Conservation (phyloP, 2,888 invertebrate genomes). For the Ellobium chinense region DNA sequence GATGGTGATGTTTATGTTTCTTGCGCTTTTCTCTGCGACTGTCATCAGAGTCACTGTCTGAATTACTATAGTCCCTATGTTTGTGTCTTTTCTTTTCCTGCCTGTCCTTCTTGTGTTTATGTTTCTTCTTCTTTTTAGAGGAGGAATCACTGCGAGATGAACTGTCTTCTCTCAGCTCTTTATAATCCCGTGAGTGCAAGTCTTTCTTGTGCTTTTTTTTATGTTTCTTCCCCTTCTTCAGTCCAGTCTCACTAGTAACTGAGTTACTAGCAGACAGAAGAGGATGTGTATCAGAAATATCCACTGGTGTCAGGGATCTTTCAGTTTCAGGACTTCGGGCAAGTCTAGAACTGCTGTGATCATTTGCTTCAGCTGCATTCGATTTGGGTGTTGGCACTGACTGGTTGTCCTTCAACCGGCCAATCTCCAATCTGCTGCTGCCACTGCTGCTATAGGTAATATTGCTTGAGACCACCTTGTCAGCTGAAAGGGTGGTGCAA, state of each 20-base stretch:
- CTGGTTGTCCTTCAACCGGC: neutral
- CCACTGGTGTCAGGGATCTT: slow-evolving; percentile 58
- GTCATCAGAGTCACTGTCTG: slow-evolving; percentile 41
- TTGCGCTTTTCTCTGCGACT: slow-evolving; percentile 9
- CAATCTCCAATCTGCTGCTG: no score
- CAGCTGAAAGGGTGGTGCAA: no score
- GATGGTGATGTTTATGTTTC: slow-evolving; percentile 34
- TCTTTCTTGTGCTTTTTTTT: slow-evolving; percentile 60
- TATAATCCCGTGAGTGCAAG: slow-evolving; percentile 43
- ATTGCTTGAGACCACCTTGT: neutral
- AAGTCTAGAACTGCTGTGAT: neutral
- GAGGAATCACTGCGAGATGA: slow-evolving; percentile 42
- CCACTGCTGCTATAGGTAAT: neutral
- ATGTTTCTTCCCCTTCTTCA: slow-evolving; percentile 63
- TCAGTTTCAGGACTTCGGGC: slow-evolving; percentile 33
- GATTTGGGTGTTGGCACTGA: neutral
- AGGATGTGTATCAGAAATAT: slow-evolving; percentile 51
- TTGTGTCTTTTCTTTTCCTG: slow-evolving; percentile 49
- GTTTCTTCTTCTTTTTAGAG: slow-evolving; percentile 57
- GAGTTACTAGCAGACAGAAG: slow-evolving; percentile 47
- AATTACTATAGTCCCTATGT: slow-evolving; percentile 28
- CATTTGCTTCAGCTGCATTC: neutral
- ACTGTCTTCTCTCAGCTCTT: slow-evolving; percentile 51
- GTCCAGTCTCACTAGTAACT: slow-evolving; percentile 47
- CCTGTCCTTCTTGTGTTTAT: slow-evolving; percentile 51